These are phyloP conservation scores for Sebastes elongatus DNA, from an alignment of 2,797 vertebrate genomes.

Conservation along the genomic window DNA sequence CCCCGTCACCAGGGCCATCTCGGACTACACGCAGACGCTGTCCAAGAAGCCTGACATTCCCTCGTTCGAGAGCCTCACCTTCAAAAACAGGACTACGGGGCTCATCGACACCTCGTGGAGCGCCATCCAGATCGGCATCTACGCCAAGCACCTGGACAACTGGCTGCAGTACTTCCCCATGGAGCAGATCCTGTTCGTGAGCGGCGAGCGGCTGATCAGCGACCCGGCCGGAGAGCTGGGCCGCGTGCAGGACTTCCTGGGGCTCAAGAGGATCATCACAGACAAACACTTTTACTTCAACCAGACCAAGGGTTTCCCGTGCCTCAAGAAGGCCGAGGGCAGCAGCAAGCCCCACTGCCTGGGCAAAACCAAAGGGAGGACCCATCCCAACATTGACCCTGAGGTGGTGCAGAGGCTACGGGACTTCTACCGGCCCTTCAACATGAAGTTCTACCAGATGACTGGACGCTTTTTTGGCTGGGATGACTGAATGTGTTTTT, in stretches of 20 bases:
- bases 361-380: constrained; percentile 88
- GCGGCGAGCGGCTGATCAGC: constrained; percentile 85
- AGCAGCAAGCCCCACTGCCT: constrained; percentile 89
- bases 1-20: constrained; percentile 92
- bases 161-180: constrained; percentile 88
- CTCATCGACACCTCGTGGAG: constrained; percentile 88
- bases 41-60: constrained; percentile 88
- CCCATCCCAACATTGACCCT: constrained; percentile 84
- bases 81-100: constrained; percentile 88
- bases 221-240: constrained; percentile 88
- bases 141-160: constrained; percentile 90
- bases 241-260: constrained; percentile 87
- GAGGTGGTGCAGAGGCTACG: constrained; percentile 84
- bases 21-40: constrained; percentile 91
- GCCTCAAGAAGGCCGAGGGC: constrained; percentile 87
- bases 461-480: constrained; percentile 70
- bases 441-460: constrained; percentile 90
- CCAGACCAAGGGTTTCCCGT: constrained; percentile 89
- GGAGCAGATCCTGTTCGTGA: constrained; percentile 87
- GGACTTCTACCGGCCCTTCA: constrained; percentile 86
- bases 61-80: constrained; percentile 86
- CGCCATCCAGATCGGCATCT: constrained; percentile 88
- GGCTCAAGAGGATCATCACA: constrained; percentile 88
- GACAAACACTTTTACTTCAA: constrained; percentile 92
- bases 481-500: constrained; percentile 63